Evolutionary conservation across 2,113 vertebrate species (phyloP), one percentile per base, ranked within the genome.

Genomic region (Anolis sagrei): DNA sequence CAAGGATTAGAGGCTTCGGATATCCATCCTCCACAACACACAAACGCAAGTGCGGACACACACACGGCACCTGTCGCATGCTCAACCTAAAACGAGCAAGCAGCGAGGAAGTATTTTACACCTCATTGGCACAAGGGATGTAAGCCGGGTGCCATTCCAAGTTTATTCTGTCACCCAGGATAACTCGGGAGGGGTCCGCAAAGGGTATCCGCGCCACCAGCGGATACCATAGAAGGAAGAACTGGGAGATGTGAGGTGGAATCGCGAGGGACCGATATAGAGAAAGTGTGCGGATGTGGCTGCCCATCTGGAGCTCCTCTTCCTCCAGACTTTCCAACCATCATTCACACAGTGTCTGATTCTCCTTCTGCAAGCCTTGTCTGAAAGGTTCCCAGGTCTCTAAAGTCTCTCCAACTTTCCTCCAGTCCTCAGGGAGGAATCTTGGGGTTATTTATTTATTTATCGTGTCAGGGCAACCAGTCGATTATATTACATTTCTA

Each of bases 101-200:
- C 3, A 58, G 54, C 91, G 84, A 89, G 88, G 89, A 86, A 86
- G 75, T 91, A 91, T 92, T 92, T 93, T 88, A 82, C 89, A 94
- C 84, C 88, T 93, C 86, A 3, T 89, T 92, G 83, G 27, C 91
- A 89, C 83, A 0, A 11, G 89, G 87, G 90, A 83, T 1, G 4
- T 69, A 88, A 91, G 89, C 88, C 62, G 83, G 29, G 76, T 78
- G 74, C 82, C 91, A 87, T 90, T 92, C 92, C 93, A 90, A 86
- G 88, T 88, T 86, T 79, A 89, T 89, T 90, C 80, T 13, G 89
- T 91, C 91, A 92, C 68, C 25, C 1, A 0, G 77, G 83, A 80
- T 89, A 91, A 88, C 89, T 87, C 88, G 4, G 1, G 86, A 86
- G 80, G 87, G 58, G 58, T 81, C 0, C 0, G 4, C 16, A 11